Conservation (phyloP, 2,113 vertebrate genomes). For the Setophaga coronata region DNA sequence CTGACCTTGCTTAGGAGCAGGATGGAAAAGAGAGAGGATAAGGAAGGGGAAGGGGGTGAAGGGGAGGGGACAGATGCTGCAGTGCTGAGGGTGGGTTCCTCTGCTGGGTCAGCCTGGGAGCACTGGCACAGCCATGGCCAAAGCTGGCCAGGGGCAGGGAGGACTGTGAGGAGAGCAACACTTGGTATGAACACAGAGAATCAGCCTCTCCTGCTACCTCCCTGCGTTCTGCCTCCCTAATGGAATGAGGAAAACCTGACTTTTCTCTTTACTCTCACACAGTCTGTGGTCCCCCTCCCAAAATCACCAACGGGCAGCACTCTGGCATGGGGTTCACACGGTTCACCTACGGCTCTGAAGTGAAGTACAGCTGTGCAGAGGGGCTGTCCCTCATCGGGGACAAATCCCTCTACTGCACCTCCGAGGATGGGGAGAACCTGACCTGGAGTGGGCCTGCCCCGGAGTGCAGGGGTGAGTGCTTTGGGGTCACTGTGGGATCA, state of each 20-base stretch:
- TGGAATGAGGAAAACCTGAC: fast-evolving
- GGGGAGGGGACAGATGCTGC: fast-evolving
- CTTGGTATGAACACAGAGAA: fast-evolving
- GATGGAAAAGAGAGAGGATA: not conserved
- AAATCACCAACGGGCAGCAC: not conserved
- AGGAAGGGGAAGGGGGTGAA: not conserved
- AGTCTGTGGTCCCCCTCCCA: not conserved
- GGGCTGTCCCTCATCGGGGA: slow-evolving; percentile 17
- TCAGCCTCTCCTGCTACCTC: not conserved
- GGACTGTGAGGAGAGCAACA: not conserved
- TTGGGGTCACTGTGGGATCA: not conserved
- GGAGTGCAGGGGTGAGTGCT: not conserved
- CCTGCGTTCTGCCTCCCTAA: not conserved
- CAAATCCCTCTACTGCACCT: not conserved
- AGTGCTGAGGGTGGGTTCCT: not conserved
- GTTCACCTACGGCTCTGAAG: not conserved
- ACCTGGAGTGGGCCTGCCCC: not conserved
- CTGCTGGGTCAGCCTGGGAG: not conserved
- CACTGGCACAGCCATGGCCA: not conserved
- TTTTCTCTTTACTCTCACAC: fast-evolving
- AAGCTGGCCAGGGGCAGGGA: not conserved
- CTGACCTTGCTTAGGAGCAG: not conserved
- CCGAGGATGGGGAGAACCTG: not conserved
- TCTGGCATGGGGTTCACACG: fast-evolving
- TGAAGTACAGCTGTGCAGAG: not conserved